Percentiles rank a stretch among this genome's conserved stretches.
phyloP scores from a whole-genome alignment of 2,888 invertebrate genomes.

The Hartigia nigra region DNA sequence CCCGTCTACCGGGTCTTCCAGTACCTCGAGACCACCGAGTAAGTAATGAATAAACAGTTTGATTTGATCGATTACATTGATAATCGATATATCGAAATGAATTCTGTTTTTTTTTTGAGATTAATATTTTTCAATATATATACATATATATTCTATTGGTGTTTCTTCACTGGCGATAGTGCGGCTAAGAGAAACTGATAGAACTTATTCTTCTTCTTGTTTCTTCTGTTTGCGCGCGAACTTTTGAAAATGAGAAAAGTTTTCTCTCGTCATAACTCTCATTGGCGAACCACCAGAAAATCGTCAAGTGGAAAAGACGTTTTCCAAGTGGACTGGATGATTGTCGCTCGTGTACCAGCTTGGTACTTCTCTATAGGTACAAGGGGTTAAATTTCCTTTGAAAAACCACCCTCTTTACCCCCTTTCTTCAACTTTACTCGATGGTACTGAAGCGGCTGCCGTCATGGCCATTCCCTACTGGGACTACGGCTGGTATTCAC shows the following conservation, averaged over 20 bases:
- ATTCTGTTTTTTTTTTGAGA: neutral
- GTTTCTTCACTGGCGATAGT: neutral
- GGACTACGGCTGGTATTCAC: neutral
- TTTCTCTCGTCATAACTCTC: neutral
- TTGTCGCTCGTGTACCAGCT: neutral
- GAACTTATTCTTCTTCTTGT: neutral
- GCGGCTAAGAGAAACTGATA: neutral
- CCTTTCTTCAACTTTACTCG: neutral
- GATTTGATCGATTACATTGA: neutral
- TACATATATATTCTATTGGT: too few relatives aligned
- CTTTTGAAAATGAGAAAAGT: neutral
- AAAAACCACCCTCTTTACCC: neutral
- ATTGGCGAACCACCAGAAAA: neutral
- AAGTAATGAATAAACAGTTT: slow-evolving; percentile 65
- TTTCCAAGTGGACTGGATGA: neutral
- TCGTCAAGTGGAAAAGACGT: neutral
- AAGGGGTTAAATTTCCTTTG: neutral
- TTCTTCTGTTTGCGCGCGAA: neutral
- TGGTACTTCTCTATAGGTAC: neutral
- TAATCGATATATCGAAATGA: neutral
- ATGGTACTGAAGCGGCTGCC: neutral
- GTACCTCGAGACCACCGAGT: slow-evolving; percentile 80
- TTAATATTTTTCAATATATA: neutral
- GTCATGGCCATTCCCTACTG: neutral
- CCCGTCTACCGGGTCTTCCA: slow-evolving; percentile 85